Evolutionary conservation across 2,888 invertebrate genomes (phyloP), one percentile per base, ranked within the genome.

Genomic region (Syrphus vitripennis): DNA sequence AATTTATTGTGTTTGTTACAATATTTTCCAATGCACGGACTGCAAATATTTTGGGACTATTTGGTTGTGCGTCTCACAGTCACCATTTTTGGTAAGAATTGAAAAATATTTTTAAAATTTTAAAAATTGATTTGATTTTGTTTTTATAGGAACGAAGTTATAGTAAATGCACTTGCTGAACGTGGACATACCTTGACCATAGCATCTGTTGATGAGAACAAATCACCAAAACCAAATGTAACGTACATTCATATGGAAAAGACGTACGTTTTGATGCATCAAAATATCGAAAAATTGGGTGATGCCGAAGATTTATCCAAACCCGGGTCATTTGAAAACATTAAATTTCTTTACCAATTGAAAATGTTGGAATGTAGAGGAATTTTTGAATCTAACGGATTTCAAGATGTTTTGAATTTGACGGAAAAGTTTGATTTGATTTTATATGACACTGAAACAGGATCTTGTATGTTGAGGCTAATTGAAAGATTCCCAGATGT

Each of bases 391-490:
- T 88, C 90, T 0, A 0, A 88, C 89, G 10, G 90, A 90, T 3
- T 88, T 90, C 70, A 89, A 53, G 72, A 65, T n/a, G 78, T 90
- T 6, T 67, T 89, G 55, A 87, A 89, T 29, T 90, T 91, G 83
- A 89, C 90, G 0, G 63, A 88, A 34, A 89, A 89, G 61, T 90
- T 90, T 72, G 91, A 91, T 82, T 53, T 90, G 4, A 89, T 91
- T 14, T 74, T 91, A 1, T 80, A 89, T 12, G 91, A 91, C 70
- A 72, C 89, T 10, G 89, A 89, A 1, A 34, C 83, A 1, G 88
- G 89, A 1, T 71, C 87, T 3, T 90, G 90, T 70, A 59, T 91
- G 2, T 77, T 89, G 48, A 90, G 90, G n/a, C 72, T 91, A 3
- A 88, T 91, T 3, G 89, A 90, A 50, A 89, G 89, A 55, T 91